Evolutionary conservation across 2,113 vertebrate species (phyloP).

Genomic region (Eptesicus fuscus): DNA sequence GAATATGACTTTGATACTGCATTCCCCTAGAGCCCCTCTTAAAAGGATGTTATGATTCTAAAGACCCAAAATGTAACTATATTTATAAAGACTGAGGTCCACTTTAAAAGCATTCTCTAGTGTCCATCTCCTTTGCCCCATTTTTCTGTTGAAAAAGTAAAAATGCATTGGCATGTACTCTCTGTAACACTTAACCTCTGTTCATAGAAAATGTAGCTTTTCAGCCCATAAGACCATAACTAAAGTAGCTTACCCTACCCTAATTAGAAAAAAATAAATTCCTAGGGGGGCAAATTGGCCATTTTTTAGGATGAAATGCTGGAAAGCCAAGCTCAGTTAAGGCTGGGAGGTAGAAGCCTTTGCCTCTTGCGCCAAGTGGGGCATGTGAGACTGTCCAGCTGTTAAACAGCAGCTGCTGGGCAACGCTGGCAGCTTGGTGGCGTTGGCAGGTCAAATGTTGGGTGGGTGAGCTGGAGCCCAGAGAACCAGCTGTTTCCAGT

Average conservation of each 20-base stretch:
- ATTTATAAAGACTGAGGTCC: neutral
- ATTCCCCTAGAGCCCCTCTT: neutral
- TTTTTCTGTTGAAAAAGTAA: neutral
- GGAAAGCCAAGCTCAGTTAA: neutral
- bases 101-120: conserved; percentile 21
- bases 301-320: neutral
- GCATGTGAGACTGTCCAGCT: neutral
- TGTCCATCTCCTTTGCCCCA: neutral
- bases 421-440: neutral
- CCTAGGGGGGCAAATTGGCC: neutral
- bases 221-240: neutral
- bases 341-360: neutral
- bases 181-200: neutral
- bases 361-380: neutral
- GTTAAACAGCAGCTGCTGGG: neutral
- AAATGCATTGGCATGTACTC: neutral
- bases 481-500: neutral
- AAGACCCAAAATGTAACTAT: neutral
- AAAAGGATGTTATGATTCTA: neutral
- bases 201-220: neutral
- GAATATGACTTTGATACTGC: neutral
- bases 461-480: neutral
- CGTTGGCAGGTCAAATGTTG: neutral
- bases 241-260: neutral
- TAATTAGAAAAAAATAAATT: neutral